Evolutionary conservation across 1,140 invertebrate genomes (phyloP), one percentile per base, ranked within the genome.

Genomic region (Bombus fervidus): DNA sequence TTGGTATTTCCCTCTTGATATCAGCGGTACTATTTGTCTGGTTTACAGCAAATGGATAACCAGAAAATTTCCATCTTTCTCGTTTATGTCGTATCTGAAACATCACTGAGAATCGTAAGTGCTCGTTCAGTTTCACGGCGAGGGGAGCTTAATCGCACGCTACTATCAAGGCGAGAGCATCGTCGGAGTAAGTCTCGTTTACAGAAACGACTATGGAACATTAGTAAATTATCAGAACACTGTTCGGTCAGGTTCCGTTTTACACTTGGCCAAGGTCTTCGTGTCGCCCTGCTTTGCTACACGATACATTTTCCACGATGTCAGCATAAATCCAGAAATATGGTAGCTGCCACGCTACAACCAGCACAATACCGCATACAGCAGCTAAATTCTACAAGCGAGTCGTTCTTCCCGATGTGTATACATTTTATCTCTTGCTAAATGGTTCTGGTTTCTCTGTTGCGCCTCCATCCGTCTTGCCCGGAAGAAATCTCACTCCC

Each of bases 301-400:
- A 78, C 89, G 76, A 91, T 89, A 85, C 87, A 83, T 89, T 91
- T 80, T 79, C 81, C 47, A 83, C 37, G 62, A 78, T 68, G 90
- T 85, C 87, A 77, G 82, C 85, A 91, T 89, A 89, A 91, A 91
- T 90, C 85, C 75, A 91, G 85, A 91, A 91, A 91, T 90, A 91
- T 87, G 84, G 75, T 88, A 66, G 69, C 66, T 87, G 73, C 77
- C 74, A 81, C 41, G 47, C 72, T 57, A 68, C 73, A 86, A 88
- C 79, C 83, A 82, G 28, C 66, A 57, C 84, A 62, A 80, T 34
- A 74, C 69, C 68, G 77, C 77, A 37, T 85, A n/a, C 73, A 81
- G 53, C 73, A 66, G 34, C 31, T 77, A 76, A 88, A 75, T 59
- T 59, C 47, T 59, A 47, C 47, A 62, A 37, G 43, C 81, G 76